Evolutionary conservation across 1,140 invertebrate species (phyloP).

Genomic region (Apis florea): DNA sequence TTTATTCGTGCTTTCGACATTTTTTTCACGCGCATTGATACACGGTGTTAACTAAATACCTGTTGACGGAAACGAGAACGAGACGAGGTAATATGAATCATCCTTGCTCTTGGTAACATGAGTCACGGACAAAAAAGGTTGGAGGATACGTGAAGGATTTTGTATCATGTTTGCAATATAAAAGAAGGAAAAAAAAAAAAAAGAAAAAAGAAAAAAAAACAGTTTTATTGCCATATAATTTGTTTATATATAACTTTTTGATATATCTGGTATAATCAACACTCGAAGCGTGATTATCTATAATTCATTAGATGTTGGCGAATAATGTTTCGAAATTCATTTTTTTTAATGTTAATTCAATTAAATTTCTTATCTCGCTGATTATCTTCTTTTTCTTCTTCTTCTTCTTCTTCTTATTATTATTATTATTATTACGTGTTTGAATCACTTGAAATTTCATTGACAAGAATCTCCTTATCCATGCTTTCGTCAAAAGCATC

Average conservation of each 20-base stretch:
- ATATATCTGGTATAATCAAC: neutral
- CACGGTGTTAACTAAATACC: neutral
- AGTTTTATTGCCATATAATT: neutral
- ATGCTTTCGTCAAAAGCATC: neutral
- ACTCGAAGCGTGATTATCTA: neutral
- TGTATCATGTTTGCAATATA: neutral
- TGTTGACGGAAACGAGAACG: neutral
- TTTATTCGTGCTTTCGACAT: neutral
- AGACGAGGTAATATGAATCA: neutral
- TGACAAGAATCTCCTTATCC: slow-evolving; percentile 35
- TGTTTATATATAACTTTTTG: neutral
- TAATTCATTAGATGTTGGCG: neutral
- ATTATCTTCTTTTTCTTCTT: no score
- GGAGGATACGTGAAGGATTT: neutral
- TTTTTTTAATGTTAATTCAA: slow-evolving; percentile 19
- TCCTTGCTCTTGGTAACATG: neutral
- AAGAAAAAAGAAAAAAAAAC: neutral
- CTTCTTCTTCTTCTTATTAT: no score
- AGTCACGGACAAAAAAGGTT: neutral
- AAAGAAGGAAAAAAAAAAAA: no score
- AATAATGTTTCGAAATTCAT: neutral
- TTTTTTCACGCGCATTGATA: neutral
- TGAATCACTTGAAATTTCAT: slow-evolving; percentile 3
- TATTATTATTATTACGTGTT: slow-evolving; percentile 4
- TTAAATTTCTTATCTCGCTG: slow-evolving; percentile 28